Conservation (phyloP, 2,888 invertebrate genomes). For the Heliconius ethilla region DNA sequence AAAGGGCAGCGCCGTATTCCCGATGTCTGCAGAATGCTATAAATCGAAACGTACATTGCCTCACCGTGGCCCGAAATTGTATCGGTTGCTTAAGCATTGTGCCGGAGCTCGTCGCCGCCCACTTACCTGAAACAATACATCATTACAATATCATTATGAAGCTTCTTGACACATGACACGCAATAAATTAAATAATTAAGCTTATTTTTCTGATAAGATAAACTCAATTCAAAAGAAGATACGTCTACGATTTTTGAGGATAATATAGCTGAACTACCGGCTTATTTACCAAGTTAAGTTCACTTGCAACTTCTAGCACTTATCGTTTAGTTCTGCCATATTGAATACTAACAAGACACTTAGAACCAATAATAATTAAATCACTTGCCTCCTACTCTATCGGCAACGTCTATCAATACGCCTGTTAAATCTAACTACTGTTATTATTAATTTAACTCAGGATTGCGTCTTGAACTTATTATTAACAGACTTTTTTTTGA, state of each 20-base stretch:
- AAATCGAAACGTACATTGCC: constrained; percentile 67
- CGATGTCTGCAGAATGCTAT: constrained; percentile 54
- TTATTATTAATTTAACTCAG: constrained; percentile 58
- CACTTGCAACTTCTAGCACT: neutral
- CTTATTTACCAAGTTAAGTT: neutral
- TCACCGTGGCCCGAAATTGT: constrained; percentile 63
- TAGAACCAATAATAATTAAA: constrained; percentile 60
- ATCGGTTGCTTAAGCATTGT: constrained; percentile 59
- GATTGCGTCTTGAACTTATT: constrained; percentile 55
- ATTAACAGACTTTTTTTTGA: constrained; percentile 47
- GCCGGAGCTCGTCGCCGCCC: constrained; percentile 64
- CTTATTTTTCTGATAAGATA: constrained; percentile 5
- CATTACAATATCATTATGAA: constrained; percentile 76
- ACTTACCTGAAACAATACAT: constrained; percentile 81
- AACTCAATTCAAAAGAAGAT: neutral
- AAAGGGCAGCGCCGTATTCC: constrained; percentile 51
- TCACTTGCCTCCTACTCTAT: constrained; percentile 54
- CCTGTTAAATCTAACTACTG: constrained; percentile 56
- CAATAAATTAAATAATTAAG: constrained; percentile 37
- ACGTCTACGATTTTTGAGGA: neutral
- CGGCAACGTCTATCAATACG: constrained; percentile 53
- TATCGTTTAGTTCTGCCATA: constrained; percentile 37
- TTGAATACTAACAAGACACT: constrained; percentile 50
- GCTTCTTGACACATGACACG: constrained; percentile 64
- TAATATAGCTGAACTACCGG: neutral